Percentiles rank a stretch among this genome's conserved stretches.
Conservation (phyloP, 2,797 vertebrate species). For the Uromys caudimaculatus region DNA sequence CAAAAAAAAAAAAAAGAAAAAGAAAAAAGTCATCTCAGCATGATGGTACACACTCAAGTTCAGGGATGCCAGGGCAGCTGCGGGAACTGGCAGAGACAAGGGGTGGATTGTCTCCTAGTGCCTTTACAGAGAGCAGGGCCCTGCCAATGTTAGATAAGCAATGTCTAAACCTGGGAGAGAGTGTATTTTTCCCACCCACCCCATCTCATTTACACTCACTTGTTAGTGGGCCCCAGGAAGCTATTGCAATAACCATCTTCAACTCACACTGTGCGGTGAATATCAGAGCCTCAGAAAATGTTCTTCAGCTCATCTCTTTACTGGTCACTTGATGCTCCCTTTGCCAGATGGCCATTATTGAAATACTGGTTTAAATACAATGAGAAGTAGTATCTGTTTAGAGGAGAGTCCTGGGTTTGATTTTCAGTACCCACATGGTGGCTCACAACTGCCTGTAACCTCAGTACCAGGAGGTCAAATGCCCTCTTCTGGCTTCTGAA, state of each 20-base stretch:
- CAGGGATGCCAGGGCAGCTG: neutral
- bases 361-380: neutral
- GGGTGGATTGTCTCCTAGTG: neutral
- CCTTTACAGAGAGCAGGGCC: neutral
- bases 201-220: neutral
- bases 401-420: neutral
- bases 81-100: neutral
- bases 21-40: too few species aligned
- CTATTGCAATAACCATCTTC: neutral
- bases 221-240: neutral
- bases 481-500: neutral
- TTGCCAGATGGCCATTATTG: neutral
- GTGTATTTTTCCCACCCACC: neutral
- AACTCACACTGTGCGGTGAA: neutral
- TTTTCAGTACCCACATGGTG: neutral
- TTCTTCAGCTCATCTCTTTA: neutral
- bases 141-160: neutral
- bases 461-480: neutral
- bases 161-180: neutral
- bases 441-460: neutral
- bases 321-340: neutral
- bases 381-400: neutral
- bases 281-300: neutral
- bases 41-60: too few species aligned
- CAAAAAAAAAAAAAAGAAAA: neutral